Evolutionary conservation across 2,797 vertebrate species (phyloP), one percentile per base, ranked within the genome.

Genomic region (Neosalanx taihuensis): DNA sequence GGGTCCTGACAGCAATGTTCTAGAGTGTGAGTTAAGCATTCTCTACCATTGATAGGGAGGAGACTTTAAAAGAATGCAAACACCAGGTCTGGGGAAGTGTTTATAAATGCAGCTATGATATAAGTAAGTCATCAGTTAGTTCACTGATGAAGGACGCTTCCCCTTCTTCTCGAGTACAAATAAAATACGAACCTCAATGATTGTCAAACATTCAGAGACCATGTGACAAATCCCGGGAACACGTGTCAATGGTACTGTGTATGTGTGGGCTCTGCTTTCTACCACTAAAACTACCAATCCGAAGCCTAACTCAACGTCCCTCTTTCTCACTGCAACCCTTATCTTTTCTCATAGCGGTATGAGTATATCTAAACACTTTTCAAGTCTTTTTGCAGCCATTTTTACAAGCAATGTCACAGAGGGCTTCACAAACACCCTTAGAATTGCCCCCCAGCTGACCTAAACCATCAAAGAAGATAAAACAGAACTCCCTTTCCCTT

Each of bases 1-100:
- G 93, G 92, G 93, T 93, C 92, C 92, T 94, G 89, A 90, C 84
- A 95, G 92, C 89, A 86, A 96, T 94, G 94, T 81, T 88, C 80
- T 89, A 85, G 84, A 76, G 78, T 67, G 79, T 51, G 89, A 84
- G 86, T 88, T 76, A 83, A 87, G 81, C 86, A 83, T 86, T 88
- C 88, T 87, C 84, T 87, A 72, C 87, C 82, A 89, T 89, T 88
- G 90, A 92, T 89, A 86, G 86, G 87, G 86, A 80, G 82, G 84
- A 88, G 77, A 87, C 76, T 84, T 84, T 64, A 81, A 80, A 72
- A 86, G 82, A 91, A 85, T 76, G 78, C 63, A 83, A 76, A 81
- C 81, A 73, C 64, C 72, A 66, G 56, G 49, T 78, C 83, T 79
- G 6, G 29, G 78, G 1, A 80, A 80, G 80, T 79, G 82, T 80